A percentile compares a stretch with the other conserved stretches of the same genome.
Conservation (phyloP, 2,888 invertebrate genomes). For the Dichetophora obliterata region DNA sequence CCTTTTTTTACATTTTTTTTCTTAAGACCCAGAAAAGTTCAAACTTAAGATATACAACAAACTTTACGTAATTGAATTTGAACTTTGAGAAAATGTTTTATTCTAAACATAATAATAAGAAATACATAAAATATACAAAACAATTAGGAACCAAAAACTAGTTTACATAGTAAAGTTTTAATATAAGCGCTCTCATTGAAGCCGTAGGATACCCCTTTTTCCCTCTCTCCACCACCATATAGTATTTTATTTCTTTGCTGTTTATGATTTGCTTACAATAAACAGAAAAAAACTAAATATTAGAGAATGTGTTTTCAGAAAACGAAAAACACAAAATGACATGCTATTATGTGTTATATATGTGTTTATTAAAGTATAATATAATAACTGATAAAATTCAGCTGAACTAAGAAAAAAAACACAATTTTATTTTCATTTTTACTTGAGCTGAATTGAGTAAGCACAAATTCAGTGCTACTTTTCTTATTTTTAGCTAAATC, state of each 20-base stretch:
- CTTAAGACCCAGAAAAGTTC: too few relatives aligned
- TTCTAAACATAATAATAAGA: not conserved
- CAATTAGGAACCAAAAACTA: slow-evolving; percentile 15
- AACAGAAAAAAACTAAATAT: slow-evolving; percentile 41
- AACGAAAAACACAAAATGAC: too few relatives aligned
- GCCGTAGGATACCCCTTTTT: not conserved
- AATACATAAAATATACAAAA: not conserved
- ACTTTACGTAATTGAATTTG: not conserved
- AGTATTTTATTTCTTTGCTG: slow-evolving; percentile 23
- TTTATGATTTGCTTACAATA: slow-evolving; percentile 37
- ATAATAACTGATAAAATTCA: too few relatives aligned
- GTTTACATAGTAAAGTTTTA: slow-evolving; percentile 1
- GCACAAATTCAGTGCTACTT: not conserved
- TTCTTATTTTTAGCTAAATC: not conserved
- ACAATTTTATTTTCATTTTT: not conserved
- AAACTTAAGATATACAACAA: not conserved
- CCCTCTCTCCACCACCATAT: not conserved
- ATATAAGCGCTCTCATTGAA: not conserved
- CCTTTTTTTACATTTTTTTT: too few relatives aligned
- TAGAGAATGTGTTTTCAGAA: not conserved
- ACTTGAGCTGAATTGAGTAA: not conserved
- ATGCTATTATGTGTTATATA: too few relatives aligned
- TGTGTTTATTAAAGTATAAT: too few relatives aligned
- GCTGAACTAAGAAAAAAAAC: not conserved
- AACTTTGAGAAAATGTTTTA: not conserved